Evolutionary conservation across 2,113 vertebrate genomes (phyloP), one percentile per base, ranked within the genome.

Genomic region (Mustelus asterias): DNA sequence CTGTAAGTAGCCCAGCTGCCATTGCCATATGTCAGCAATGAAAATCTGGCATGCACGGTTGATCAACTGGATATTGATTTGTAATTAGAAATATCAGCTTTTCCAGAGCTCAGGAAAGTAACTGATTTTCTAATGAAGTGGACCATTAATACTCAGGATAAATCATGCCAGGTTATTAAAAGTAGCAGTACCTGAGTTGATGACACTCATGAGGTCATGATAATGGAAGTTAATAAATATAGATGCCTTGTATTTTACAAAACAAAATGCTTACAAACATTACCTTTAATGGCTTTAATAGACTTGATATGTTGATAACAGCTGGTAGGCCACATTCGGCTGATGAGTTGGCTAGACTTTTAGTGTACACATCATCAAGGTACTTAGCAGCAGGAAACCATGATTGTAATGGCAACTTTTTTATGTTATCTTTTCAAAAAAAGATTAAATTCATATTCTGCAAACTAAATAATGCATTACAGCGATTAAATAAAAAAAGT

Each of bases 1-100:
- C 69, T 95, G 94, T 95, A 72, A 95, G 63, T 41, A 93, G 69
- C 94, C 94, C 94, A 95, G 94, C 94, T 95, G 94, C 94, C 67
- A 29, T 72, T 54, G 94, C 94, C 94, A 95, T 95, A 95, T 95
- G 94, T 26, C 48, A n/a, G 67, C 94, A 76, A 95, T 95, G 65
- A 95, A 29, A 72, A 72, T 10, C 26, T 48, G 94, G 41, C 41
- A 72, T 72, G 41, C 69, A 95, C 69, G 48, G 67, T 48, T 72
- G 94, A 72, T 76, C 94, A 95, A 95, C 94, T 72, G 26, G 67
- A 95, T 95, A 95, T 95, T 95, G 94, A 95, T 95, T 95, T 95
- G 94, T 72, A 48, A 76, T 95, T 95, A 95, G 94, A 95, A 76
- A 95, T 95, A 72, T 76, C 94, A 72, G 44, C 67, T 67, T 95